Evolutionary conservation across 2,888 invertebrate genomes (phyloP), one percentile per base, ranked within the genome.

Genomic region (Muschampia plurimacula): DNA sequence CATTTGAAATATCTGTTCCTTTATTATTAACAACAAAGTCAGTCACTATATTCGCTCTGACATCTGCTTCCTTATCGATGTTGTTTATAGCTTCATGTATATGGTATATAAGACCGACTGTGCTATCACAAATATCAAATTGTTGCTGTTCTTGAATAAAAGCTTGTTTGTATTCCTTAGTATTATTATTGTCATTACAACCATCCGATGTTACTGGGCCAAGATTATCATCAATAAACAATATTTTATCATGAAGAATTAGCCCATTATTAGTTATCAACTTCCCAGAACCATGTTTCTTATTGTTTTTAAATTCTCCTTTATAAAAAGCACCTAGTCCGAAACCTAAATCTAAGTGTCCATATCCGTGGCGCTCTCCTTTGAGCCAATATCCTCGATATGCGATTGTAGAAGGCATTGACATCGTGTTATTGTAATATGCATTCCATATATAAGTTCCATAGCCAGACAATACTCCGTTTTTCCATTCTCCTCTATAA

Each of bases 361-460:
- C 96, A 74, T 87, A 86, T 52, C 96, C 96, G 77, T 94, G 83
- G 46, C 95, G 90, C 80, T 86, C 84, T 9, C 96, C 96, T 67
- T 89, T 86, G n/a, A 85, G 79, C 96, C 96, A 96, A 64, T 86
- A 82, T 2, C 96, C 96, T 62, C 89, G 89, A 82, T 95, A 96
- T 59, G 85, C 86, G 75, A 87, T 94, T 65, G 95, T 86, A 60
- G 93, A 89, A 0, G 95, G 95, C 79, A 94, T 89, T n/a, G 94
- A 88, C 83, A 96, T 90, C 0, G 92, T 83, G 74, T 93, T 89
- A 79, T 95, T 95, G 65, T 88, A 89, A 82, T 89, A 91, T 13
- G 93, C 83, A 75, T 92, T 89, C 96, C 96, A 96, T 67, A 93
- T 91, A 75, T 96, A 96, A 74, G 95, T 92, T 1, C 96, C 96